Percentiles rank a stretch among this genome's conserved stretches.
phyloP scores from a whole-genome alignment of 2,888 invertebrate species.

The Calliopum simillimum region DNA sequence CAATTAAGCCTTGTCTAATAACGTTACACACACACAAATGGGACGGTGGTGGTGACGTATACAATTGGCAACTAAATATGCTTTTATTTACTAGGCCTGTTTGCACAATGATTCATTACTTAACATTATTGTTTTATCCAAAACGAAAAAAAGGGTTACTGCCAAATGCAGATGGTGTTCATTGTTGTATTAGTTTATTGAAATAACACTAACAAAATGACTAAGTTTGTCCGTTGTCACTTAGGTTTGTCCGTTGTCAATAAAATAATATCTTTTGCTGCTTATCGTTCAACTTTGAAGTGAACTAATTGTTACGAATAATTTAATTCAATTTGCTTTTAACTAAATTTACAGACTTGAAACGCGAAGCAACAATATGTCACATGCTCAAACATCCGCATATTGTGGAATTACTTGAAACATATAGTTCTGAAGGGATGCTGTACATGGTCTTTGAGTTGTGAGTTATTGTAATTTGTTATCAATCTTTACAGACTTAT shows the following conservation, averaged over 20 bases:
- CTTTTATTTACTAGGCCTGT: neutral
- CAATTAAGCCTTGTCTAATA: slow-evolving; percentile 28
- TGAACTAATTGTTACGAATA: too few species aligned
- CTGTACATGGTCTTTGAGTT: slow-evolving; percentile 99
- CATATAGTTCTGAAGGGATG: slow-evolving; percentile 98
- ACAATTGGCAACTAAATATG: neutral
- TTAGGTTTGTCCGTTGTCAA: too few species aligned
- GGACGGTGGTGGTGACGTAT: too few species aligned
- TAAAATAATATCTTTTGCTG: too few species aligned
- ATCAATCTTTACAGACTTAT: neutral
- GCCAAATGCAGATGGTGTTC: slow-evolving; percentile 15
- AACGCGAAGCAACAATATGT: slow-evolving; percentile 98
- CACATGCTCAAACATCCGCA: slow-evolving; percentile 99
- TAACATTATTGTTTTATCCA: slow-evolving; percentile 52
- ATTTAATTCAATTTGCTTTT: slow-evolving; percentile 37
- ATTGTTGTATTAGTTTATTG: neutral
- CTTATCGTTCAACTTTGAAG: too few species aligned
- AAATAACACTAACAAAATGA: neutral
- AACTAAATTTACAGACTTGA: slow-evolving; percentile 81
- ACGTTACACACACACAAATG: neutral
- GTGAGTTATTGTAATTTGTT: slow-evolving; percentile 74
- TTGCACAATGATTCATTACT: slow-evolving; percentile 50
- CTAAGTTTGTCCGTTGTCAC: too few species aligned
- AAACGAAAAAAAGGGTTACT: slow-evolving; percentile 25
- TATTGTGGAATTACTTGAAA: slow-evolving; percentile 97